Base-by-base conservation (phyloP, 1,140 invertebrate species). In the Papilio polyxenes region DNA sequence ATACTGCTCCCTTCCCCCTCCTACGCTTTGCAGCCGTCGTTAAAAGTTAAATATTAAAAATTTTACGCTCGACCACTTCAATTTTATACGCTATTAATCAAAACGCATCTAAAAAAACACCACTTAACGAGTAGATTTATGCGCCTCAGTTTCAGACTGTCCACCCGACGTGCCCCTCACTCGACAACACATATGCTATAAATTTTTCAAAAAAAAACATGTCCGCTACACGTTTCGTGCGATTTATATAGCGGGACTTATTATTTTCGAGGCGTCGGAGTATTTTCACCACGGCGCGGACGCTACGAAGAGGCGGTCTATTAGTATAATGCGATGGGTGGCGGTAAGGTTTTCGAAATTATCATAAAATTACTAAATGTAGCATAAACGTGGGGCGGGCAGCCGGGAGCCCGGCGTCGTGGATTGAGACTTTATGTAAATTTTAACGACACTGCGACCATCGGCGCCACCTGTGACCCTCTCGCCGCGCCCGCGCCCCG, bases 351-450 rank as follows among this genome's bases (percentile, higher is more conserved):
- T 92, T 93, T 92, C 91, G 88, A 91, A 94, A 94, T 94, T 94
- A 94, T 94, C 93, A 93, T 94, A 94, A 94, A 94, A 94, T 94
- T 94, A 94, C 93, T 94, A 94, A 94, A 93, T 94, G 93, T 94
- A 93, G 93, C 93, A 93, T 94, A 91, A 93, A 93, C 90, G 93
- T 90, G 90, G 92, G 93, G 93, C 90, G 91, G 91, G 88, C 89
- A 92, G 90, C 85, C 62, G 65, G 88, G 85, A 87, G 89, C 87
- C 84, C 90, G 89, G 87, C 91, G 89, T 88, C 87, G 92, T 91
- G 93, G 92, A 94, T 93, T 93, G 93, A 93, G 92, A 93, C 92
- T 94, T 94, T 94, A 94, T 94, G 93, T 93, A 94, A 94, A 94
- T 94, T 94, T 94, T 94, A 93, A 93, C 92, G 93, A 93, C 91